Conservation (phyloP, 2,797 vertebrate species). For the Eurystomus glaucurus region DNA sequence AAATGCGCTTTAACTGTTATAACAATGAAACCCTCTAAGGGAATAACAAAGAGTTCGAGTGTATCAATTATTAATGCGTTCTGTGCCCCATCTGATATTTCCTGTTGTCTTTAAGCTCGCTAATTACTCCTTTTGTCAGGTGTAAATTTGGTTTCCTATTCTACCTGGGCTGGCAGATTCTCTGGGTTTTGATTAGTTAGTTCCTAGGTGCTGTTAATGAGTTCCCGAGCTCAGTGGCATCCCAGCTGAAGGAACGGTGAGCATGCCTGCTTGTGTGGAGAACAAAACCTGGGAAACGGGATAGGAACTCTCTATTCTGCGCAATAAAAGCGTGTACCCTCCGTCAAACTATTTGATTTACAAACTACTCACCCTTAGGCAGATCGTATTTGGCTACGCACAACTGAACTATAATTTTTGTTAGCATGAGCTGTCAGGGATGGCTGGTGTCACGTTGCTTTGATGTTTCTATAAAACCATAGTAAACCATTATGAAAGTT, state of each 20-base stretch:
- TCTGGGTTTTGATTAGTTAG: constrained; percentile 64
- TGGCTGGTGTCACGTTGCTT: constrained; percentile 58
- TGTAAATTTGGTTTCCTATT: constrained; percentile 75
- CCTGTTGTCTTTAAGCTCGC: constrained; percentile 77
- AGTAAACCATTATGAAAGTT: constrained; percentile 58
- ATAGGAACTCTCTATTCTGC: constrained; percentile 22
- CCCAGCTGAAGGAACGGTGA: constrained; percentile 26
- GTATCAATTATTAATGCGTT: constrained; percentile 81
- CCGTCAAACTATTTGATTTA: constrained; percentile 60
- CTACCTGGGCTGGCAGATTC: constrained; percentile 73
- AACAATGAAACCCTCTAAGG: constrained; percentile 72
- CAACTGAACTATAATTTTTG: constrained; percentile 14
- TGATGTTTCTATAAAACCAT: constrained; percentile 73
- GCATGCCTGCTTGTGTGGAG: background rate
- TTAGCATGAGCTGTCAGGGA: constrained; percentile 65
- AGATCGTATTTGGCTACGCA: constrained; percentile 73
- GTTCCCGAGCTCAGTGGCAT: constrained; percentile 60
- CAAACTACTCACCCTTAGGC: constrained; percentile 80
- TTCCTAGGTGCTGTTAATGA: constrained; percentile 75
- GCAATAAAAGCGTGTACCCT: constrained; percentile 56
- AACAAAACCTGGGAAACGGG: constrained; percentile 26
- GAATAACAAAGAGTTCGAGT: constrained; percentile 70
- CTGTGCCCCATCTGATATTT: constrained; percentile 72
- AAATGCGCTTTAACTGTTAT: constrained; percentile 74
- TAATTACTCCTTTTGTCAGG: constrained; percentile 82